Percentiles rank a stretch among this genome's conserved stretches.
Evolutionary conservation across 2,797 vertebrate genomes (phyloP).

Genomic region (Gadopsis marmoratus): DNA sequence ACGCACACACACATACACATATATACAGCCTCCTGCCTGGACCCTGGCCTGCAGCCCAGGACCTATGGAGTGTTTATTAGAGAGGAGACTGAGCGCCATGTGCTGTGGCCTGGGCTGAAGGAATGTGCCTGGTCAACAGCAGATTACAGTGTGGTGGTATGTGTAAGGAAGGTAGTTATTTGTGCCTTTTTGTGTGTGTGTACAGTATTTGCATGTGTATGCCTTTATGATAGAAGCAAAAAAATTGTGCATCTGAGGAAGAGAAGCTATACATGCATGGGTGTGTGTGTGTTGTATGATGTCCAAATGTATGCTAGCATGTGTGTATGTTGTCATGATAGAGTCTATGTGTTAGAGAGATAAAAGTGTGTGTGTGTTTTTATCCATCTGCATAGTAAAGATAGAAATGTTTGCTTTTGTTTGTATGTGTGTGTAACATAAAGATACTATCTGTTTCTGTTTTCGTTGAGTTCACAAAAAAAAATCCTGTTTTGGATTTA

Average conservation of each 20-base stretch:
- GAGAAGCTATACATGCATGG: slow-evolving; percentile 5
- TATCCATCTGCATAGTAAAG: not conserved
- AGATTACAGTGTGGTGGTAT: slow-evolving; percentile 68
- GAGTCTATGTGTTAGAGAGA: not conserved
- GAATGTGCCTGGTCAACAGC: slow-evolving; percentile 72
- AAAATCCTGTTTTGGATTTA: not conserved
- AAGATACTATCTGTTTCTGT: slow-evolving; percentile 16
- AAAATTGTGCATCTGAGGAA: slow-evolving; percentile 1
- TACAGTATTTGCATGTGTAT: not conserved
- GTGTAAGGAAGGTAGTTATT: slow-evolving; percentile 40
- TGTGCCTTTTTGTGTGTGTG: slow-evolving; percentile 23
- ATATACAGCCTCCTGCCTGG: slow-evolving; percentile 80
- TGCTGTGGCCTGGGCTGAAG: slow-evolving; percentile 50
- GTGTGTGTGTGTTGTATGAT: not conserved
- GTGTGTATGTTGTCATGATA: not conserved
- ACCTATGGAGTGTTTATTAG: slow-evolving; percentile 85
- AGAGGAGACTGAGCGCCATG: slow-evolving; percentile 70
- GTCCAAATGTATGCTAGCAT: not conserved
- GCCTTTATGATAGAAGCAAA: slow-evolving; percentile 21
- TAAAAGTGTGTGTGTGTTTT: not conserved
- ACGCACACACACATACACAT: slow-evolving; percentile 47
- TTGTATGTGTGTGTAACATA: slow-evolving; percentile 3
- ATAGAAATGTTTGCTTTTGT: not conserved
- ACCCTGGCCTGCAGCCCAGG: slow-evolving; percentile 70
- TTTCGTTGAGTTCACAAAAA: slow-evolving; percentile 5